Conservation (phyloP, 2,113 vertebrate genomes). For the Myrmecophaga tridactyla region DNA sequence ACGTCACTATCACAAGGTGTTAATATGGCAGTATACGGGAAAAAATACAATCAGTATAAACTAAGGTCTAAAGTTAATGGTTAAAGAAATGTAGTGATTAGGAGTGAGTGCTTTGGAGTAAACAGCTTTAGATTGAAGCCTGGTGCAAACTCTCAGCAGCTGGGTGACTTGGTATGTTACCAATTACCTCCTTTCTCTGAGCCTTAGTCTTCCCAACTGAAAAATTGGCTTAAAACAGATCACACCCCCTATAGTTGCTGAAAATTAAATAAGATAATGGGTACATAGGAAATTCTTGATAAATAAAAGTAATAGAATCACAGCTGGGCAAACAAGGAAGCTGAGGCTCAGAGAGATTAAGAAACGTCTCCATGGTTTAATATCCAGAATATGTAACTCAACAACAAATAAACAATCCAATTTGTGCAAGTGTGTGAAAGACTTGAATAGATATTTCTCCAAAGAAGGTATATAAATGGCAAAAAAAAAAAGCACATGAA, state of each 20-base stretch:
- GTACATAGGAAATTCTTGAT: background rate
- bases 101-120: background rate
- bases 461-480: too few relatives aligned
- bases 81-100: background rate
- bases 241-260: rapidly evolving
- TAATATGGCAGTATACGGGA: too few relatives aligned
- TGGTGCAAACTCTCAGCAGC: background rate
- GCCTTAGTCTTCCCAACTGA: background rate
- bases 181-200: background rate
- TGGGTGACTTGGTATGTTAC: background rate
- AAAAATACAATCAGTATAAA: too few relatives aligned
- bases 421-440: too few relatives aligned
- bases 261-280: background rate
- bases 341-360: background rate
- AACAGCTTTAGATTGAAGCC: background rate
- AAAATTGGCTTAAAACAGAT: background rate
- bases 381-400: too few relatives aligned
- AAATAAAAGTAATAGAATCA: background rate
- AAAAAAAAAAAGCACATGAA: too few relatives aligned
- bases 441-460: too few relatives aligned
- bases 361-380: background rate
- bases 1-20: too few relatives aligned
- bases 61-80: too few relatives aligned
- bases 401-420: too few relatives aligned
- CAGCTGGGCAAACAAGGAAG: background rate